Evolutionary conservation across 2,888 invertebrate genomes (phyloP).

Genomic region (Apodemia hepburni): DNA sequence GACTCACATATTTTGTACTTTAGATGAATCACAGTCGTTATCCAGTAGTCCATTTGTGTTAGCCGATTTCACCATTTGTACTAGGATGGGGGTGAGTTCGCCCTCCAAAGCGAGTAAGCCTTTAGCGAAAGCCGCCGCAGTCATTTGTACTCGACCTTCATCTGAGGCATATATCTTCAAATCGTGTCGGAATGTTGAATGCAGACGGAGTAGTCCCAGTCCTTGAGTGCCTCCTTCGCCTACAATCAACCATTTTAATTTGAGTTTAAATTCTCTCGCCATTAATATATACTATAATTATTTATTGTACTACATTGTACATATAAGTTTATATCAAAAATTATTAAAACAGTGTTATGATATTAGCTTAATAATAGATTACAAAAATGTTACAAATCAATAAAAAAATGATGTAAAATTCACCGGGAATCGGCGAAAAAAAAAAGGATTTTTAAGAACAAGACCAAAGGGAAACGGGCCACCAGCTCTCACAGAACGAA

Average conservation of each 20-base stretch:
- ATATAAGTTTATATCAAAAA: too few relatives aligned
- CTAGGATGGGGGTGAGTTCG: constrained; percentile 98
- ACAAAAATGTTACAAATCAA: too few relatives aligned
- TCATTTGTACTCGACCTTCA: constrained; percentile 99
- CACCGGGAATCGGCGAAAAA: too few relatives aligned
- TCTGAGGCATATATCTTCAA: constrained; percentile 99
- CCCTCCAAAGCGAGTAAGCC: constrained; percentile 98
- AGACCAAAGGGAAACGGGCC: too few relatives aligned
- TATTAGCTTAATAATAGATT: too few relatives aligned
- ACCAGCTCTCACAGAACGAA: too few relatives aligned
- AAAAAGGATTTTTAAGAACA: too few relatives aligned
- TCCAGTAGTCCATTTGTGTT: constrained; percentile 99
- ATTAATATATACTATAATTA: too few relatives aligned
- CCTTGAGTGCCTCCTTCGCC: constrained; percentile 96
- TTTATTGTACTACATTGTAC: too few relatives aligned
- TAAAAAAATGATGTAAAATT: too few relatives aligned
- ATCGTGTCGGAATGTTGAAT: constrained; percentile 99
- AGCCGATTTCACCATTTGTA: constrained; percentile 99
- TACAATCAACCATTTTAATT: constrained; percentile 42
- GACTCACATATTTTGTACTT: constrained; percentile 95
- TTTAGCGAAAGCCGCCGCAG: constrained; percentile 99
- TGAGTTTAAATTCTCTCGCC: too few relatives aligned
- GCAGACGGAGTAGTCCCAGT: constrained; percentile 93
- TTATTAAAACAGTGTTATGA: too few relatives aligned
- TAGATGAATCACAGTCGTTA: constrained; percentile 98